phyloP scores from a whole-genome alignment of 2,888 invertebrate species.

The Mystacides longicornis region DNA sequence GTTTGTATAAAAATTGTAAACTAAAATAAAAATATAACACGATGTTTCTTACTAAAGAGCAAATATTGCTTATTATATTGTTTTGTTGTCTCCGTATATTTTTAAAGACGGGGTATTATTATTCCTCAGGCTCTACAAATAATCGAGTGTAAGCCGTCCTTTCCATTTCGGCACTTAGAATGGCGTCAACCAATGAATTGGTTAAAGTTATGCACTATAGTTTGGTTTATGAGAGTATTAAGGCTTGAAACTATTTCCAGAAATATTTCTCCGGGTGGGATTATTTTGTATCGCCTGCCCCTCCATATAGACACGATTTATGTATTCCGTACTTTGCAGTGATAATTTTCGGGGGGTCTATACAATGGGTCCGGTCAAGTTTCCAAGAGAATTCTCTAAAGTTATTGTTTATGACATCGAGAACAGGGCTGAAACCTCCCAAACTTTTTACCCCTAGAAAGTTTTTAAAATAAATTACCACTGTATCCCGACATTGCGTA shows the following conservation, averaged over 20 bases:
- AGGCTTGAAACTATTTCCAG: not conserved
- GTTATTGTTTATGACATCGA: not conserved
- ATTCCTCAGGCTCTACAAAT: no score
- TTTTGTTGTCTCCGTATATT: no score
- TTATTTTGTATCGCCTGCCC: not conserved
- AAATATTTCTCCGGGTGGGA: not conserved
- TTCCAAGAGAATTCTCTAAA: not conserved
- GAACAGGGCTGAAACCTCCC: not conserved
- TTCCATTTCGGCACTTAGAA: not conserved
- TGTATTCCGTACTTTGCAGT: not conserved
- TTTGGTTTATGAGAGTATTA: not conserved
- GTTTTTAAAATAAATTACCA: no score
- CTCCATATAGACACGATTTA: not conserved
- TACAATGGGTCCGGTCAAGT: not conserved
- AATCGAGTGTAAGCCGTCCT: no score
- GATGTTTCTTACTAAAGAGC: no score
- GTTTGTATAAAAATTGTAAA: no score
- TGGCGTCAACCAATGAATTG: not conserved
- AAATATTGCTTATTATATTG: no score
- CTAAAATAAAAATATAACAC: no score
- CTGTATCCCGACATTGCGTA: no score
- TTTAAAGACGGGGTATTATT: no score
- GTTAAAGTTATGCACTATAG: slow-evolving; percentile 1
- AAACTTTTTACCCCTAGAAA: not conserved
- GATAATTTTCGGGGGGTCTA: not conserved